phyloP scores from a whole-genome alignment of 30 jellyfish, hydroid and myxozoan genomes.

The Aurelia aurita region DNA sequence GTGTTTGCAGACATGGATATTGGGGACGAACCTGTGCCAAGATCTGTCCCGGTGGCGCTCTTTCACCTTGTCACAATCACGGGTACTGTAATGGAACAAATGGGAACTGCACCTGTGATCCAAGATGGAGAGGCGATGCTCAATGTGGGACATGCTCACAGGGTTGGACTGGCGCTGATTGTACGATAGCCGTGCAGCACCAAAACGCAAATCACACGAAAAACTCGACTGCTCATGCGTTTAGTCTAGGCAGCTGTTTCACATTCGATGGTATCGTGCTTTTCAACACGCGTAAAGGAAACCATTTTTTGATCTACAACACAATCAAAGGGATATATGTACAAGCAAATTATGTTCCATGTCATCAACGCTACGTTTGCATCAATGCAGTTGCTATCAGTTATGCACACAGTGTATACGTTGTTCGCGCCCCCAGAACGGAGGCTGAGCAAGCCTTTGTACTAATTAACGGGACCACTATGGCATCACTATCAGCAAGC shows the following conservation, averaged over 20 bases:
- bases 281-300: constrained; percentile 23
- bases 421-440: constrained; percentile 34
- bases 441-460: constrained; percentile 8
- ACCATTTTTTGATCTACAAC: constrained; percentile 11
- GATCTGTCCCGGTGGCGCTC: constrained; percentile 68
- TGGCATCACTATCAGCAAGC: neutral
- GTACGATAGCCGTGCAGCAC: constrained; percentile 33
- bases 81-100: constrained; percentile 49
- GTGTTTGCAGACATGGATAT: constrained; percentile 64
- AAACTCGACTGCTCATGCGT: constrained; percentile 45
- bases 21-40: constrained; percentile 61
- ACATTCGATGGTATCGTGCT: constrained; percentile 51
- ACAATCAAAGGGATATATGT: neutral
- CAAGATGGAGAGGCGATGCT: constrained; percentile 72
- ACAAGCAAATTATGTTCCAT: constrained; percentile 28
- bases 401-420: neutral
- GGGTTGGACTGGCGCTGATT: constrained; percentile 69
- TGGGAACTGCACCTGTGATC: constrained; percentile 63
- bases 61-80: constrained; percentile 51
- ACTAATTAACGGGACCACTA: constrained; percentile 16
- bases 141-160: constrained; percentile 38
- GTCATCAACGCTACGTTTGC: constrained; percentile 48
- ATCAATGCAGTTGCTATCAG: constrained; percentile 30
- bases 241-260: constrained; percentile 29
- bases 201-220: neutral